A percentile compares a stretch with the other conserved stretches of the same genome.
These are phyloP conservation scores for Neotragus moschatus DNA, from an alignment of 2,113 vertebrate genomes.

Conservation along the genomic window DNA sequence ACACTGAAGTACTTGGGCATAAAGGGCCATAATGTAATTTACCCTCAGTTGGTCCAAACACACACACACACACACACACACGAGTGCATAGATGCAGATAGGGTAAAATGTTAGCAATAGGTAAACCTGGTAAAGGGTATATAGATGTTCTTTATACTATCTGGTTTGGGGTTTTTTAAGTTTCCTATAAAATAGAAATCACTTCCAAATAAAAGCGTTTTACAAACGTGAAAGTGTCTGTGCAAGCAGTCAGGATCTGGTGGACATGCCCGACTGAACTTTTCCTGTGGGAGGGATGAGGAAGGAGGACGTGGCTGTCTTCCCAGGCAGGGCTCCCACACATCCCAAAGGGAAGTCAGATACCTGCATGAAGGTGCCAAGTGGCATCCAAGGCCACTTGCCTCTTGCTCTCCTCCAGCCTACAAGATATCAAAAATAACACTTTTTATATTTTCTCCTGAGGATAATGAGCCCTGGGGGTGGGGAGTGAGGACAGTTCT, in stretches of 20 bases:
- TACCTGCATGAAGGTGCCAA: not conserved
- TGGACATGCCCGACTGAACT: not conserved
- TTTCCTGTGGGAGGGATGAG: not conserved
- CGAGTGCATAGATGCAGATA: not conserved
- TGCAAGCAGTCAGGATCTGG: slow-evolving; percentile 17
- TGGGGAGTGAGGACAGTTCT: not conserved
- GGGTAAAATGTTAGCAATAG: not conserved
- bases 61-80: not conserved
- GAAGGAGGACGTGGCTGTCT: not conserved
- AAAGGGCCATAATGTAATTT: not conserved
- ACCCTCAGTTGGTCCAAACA: not conserved
- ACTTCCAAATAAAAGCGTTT: slow-evolving; percentile 41
- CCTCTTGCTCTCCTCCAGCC: not conserved
- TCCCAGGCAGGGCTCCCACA: not conserved
- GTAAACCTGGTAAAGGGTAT: not conserved
- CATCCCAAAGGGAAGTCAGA: not conserved
- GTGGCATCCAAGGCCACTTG: not conserved
- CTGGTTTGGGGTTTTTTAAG: not conserved
- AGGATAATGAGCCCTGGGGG: not conserved
- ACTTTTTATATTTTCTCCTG: not conserved
- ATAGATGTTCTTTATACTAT: not conserved
- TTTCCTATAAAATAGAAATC: slow-evolving; percentile 32
- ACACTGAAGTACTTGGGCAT: not conserved
- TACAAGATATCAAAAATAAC: not conserved
- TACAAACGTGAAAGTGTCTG: slow-evolving; percentile 28